Conservation (phyloP, 1,140 invertebrate species). For the Drosophila navojoa region DNA sequence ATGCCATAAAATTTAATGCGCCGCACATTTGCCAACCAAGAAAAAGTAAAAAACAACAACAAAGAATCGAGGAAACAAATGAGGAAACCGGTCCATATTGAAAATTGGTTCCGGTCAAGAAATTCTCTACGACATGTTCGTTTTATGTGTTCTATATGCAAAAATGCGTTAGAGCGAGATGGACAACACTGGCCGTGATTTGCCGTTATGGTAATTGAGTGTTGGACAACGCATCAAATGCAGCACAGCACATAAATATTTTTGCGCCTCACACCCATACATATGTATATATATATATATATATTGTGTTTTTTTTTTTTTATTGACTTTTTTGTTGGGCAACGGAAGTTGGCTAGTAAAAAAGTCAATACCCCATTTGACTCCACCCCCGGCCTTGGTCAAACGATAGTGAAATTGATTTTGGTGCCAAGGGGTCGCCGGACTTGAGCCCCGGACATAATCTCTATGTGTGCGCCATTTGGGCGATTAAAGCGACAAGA, state of each 20-base stretch:
- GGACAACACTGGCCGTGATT: conserved; percentile 46
- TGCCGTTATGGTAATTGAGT: conserved; percentile 77
- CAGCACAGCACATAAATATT: conserved; percentile 68
- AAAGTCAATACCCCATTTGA: conserved; percentile 10
- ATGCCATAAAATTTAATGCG: conserved; percentile 57
- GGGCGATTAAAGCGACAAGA: conserved; percentile 84
- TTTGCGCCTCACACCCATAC: conserved; percentile 56
- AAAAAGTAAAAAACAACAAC: neutral
- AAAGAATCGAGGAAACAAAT: conserved; percentile 63
- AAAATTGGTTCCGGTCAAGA: conserved; percentile 70
- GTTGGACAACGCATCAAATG: conserved; percentile 81
- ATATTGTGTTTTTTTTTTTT: conserved; percentile 69
- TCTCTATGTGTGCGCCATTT: conserved; percentile 72
- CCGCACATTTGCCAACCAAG: conserved; percentile 52
- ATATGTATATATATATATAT: conserved; percentile 5
- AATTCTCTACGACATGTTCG: conserved; percentile 50
- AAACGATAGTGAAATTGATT: conserved; percentile 82
- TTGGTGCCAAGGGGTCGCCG: conserved; percentile 68
- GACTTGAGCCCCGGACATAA: conserved; percentile 45
- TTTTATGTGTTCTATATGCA: conserved; percentile 82
- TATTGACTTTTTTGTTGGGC: conserved; percentile 65
- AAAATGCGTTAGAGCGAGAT: conserved; percentile 57
- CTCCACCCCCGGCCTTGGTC: conserved; percentile 39
- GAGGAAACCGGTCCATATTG: conserved; percentile 51
- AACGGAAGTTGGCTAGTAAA: conserved; percentile 62